phyloP scores from a whole-genome alignment of 2,113 vertebrate genomes.

The Sinocyclocheilus maitianheensis region DNA sequence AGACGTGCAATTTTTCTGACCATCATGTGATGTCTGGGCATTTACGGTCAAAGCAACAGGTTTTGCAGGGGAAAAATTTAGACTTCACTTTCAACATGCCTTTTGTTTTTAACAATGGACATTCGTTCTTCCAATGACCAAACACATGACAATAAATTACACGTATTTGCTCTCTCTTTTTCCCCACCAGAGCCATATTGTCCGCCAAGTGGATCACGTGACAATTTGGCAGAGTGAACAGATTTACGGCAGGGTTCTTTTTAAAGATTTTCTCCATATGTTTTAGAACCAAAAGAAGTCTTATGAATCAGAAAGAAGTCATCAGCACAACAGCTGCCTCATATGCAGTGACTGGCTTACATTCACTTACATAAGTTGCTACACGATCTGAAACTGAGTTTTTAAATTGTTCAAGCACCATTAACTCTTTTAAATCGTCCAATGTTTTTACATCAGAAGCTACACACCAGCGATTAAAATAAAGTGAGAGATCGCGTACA shows the following conservation, averaged over 20 bases:
- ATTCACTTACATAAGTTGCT: neutral
- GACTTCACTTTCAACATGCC: no score
- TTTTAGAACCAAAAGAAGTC: neutral
- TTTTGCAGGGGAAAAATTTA: no score
- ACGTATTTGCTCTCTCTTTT: neutral
- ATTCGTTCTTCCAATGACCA: neutral
- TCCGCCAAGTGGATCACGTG: neutral
- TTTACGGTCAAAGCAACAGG: no score
- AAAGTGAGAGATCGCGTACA: neutral
- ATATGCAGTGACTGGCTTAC: neutral
- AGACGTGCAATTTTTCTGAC: no score
- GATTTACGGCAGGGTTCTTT: neutral
- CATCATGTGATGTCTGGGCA: no score
- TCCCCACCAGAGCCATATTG: neutral
- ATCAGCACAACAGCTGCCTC: slow-evolving; percentile 3
- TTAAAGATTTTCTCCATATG: neutral
- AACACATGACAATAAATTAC: neutral
- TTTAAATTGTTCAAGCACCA: slow-evolving; percentile 12
- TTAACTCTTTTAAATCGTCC: neutral
- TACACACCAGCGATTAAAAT: neutral
- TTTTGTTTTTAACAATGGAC: neutral
- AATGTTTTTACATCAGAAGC: neutral
- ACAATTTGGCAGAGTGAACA: no score
- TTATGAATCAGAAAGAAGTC: neutral
- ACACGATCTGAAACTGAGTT: neutral